Conservation (phyloP, 2,113 vertebrate species). For the Chrysemys picta region DNA sequence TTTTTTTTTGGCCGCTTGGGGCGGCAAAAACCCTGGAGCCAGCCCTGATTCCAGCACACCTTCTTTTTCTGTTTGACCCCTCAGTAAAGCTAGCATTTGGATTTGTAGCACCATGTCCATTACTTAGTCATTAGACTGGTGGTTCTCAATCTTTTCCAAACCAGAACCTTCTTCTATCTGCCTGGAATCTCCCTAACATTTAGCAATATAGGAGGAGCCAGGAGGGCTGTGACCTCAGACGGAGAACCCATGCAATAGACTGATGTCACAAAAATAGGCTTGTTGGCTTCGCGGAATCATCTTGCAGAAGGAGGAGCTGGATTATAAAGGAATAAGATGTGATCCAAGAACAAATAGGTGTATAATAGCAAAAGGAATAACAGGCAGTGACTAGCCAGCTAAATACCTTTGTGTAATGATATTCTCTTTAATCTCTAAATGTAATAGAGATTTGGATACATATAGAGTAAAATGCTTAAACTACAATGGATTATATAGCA, state of each 20-base stretch:
- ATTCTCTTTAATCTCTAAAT: neutral
- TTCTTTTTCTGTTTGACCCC: neutral
- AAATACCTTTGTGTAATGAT: neutral
- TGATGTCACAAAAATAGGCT: neutral
- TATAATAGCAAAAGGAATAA: neutral
- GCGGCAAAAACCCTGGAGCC: too few relatives aligned
- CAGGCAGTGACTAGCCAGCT: neutral
- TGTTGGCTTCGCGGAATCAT: neutral
- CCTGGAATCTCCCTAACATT: neutral
- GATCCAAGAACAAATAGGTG: neutral
- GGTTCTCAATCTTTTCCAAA: neutral
- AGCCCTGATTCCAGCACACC: neutral
- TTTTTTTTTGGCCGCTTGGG: too few relatives aligned
- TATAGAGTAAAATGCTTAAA: neutral
- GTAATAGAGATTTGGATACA: neutral
- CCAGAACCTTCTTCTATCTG: neutral
- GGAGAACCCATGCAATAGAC: neutral
- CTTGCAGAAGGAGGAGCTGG: neutral
- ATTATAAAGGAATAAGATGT: neutral
- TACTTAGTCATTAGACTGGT: neutral
- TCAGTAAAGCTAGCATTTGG: neutral
- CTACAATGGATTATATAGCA: neutral
- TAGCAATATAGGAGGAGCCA: neutral
- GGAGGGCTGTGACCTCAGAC: neutral
- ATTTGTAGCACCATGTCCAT: too few relatives aligned